These are phyloP conservation scores for Callipepla californica DNA, from an alignment of 2,113 vertebrate species.

Conservation along the genomic window DNA sequence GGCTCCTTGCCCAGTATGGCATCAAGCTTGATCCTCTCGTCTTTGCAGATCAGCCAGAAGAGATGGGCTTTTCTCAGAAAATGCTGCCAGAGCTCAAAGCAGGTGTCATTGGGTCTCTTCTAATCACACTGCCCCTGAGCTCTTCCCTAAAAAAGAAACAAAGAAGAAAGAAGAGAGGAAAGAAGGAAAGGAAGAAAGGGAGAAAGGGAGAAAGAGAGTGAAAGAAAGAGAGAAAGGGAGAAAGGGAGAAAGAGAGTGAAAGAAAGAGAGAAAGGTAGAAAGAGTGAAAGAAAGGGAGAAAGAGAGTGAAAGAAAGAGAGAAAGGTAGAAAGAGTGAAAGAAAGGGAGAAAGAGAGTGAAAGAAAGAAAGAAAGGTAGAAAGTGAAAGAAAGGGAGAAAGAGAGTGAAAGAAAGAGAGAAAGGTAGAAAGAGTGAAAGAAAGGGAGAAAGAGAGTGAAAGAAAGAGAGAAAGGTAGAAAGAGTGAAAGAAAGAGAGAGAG, in stretches of 20 bases:
- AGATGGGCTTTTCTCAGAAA: not conserved
- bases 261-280: too few relatives aligned
- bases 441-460: not conserved
- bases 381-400: too few relatives aligned
- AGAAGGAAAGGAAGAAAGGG: not conserved
- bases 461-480: not conserved
- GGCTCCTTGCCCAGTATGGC: not conserved
- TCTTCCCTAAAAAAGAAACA: not conserved
- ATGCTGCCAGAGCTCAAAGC: not conserved
- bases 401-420: too few relatives aligned
- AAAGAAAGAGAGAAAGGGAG: not conserved
- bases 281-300: not conserved
- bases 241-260: not conserved
- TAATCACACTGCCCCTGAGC: not conserved
- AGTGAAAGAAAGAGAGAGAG: not conserved
- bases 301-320: not conserved
- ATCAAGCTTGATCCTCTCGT: not conserved
- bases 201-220: not conserved
- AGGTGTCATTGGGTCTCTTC: accelerated
- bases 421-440: not conserved
- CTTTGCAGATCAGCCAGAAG: not conserved
- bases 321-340: too few relatives aligned
- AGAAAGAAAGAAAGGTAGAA: not conserved
- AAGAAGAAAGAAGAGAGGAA: too few relatives aligned
- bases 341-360: not conserved